Evolutionary conservation across 2,113 vertebrate species (phyloP).

Genomic region (Pao palembangensis): DNA sequence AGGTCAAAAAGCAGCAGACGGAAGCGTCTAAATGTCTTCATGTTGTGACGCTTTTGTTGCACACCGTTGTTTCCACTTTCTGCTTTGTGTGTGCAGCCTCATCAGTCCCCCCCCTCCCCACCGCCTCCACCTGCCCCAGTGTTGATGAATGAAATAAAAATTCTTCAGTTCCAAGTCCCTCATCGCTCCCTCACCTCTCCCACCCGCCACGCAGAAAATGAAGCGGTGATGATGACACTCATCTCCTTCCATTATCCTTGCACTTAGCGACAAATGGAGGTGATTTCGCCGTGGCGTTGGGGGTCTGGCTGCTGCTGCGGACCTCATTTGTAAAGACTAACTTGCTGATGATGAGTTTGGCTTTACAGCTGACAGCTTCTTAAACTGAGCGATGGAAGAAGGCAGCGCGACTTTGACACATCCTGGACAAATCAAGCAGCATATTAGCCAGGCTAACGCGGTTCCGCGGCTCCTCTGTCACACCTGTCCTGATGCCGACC

Average conservation of each 20-base stretch:
- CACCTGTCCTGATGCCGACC: constrained; percentile 26
- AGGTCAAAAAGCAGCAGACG: no score
- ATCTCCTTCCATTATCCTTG: constrained; percentile 32
- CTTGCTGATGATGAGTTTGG: constrained; percentile 28
- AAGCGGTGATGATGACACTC: constrained; percentile 6
- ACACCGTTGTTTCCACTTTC: no score
- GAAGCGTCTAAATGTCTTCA: no score
- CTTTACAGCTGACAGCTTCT: constrained; percentile 27
- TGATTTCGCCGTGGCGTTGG: constrained; percentile 1
- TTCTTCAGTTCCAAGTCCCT: constrained; percentile 3
- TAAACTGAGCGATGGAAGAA: constrained; percentile 14
- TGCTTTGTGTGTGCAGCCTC: neutral
- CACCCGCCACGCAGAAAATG: constrained; percentile 3
- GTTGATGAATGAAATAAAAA: constrained; percentile 5
- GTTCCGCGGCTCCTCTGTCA: constrained; percentile 19
- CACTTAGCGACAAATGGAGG: constrained; percentile 35
- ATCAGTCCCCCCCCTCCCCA: neutral
- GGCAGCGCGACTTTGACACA: constrained; percentile 8
- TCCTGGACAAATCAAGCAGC: constrained; percentile 25
- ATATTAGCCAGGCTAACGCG: constrained; percentile 6
- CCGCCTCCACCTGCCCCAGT: neutral
- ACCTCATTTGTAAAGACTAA: constrained; percentile 41
- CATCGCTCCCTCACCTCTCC: neutral
- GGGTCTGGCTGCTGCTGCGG: constrained; percentile 17
- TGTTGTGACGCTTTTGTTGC: no score